Evolutionary conservation across 2,888 invertebrate species (phyloP), one percentile per base, ranked within the genome.

Genomic region (Agelastica alni): DNA sequence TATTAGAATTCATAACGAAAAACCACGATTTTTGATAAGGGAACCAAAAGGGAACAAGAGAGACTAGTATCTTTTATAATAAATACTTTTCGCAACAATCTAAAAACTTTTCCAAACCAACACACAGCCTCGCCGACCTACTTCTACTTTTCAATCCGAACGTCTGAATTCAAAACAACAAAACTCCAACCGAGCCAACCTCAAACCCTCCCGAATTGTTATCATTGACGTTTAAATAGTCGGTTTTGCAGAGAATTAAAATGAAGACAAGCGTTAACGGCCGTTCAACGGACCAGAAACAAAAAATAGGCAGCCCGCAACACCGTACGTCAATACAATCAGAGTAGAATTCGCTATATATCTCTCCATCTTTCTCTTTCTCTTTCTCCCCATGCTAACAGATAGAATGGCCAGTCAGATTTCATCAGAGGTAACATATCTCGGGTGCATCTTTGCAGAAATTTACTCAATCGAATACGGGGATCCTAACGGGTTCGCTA

Each of bases 241-340:
- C 44, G 44, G 31, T 47, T 53, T 53, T 42, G 52, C 41, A 43
- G 47, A 54, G 56, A 61, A 64, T 64, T 60, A 61, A 61, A 64
- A 63, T 59, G 58, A 63, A 63, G 61, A 59, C 59, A 60, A 61
- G 60, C 64, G 61, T 63, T 62, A 62, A 56, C 31, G 37, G 18
- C 17, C 28, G 42, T 10, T 20, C 34, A 32, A 28, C 36, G 42
- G 36, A 34, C 47, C 48, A 34, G 13, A 48, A 53, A 20, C 30
- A 47, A 53, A 53, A 53, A 53, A 53, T 28, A 30, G 43, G 43
- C 43, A 17, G 30, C 28, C 30, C 43, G 43, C 28, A 30, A 43
- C 20, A 36, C 36, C 16, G 16, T 47, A 28, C 22, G 47, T 20
- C 37, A 39, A 39, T 39, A 39, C 37, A 31, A 43, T 18, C 26